Conservation (phyloP, 1,140 invertebrate genomes). For the Agrypnia vestita region DNA sequence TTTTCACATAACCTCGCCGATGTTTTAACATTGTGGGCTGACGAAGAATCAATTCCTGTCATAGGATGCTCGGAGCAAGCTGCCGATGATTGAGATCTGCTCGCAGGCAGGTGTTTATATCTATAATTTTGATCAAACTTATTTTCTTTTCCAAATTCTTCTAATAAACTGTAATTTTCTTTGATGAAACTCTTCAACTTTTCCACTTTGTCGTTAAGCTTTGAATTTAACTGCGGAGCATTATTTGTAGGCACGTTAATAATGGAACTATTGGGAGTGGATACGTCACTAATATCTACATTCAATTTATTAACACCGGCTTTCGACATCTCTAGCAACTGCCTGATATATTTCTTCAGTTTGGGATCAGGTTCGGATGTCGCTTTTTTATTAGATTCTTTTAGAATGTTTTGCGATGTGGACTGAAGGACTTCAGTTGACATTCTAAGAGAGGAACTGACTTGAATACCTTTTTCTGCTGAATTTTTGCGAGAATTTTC, state of each 20-base stretch:
- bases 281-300: constrained; percentile 71
- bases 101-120: constrained; percentile 33
- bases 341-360: constrained; percentile 71
- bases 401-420: background rate
- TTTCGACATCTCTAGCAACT: constrained; percentile 71
- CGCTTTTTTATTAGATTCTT: constrained; percentile 20
- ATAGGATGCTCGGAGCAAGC: background rate
- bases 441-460: constrained; percentile 63
- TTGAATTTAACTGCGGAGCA: constrained; percentile 61
- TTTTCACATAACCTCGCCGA: constrained; percentile 8
- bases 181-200: constrained; percentile 63
- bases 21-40: background rate
- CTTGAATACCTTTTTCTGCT: constrained; percentile 51
- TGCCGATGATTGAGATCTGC: background rate
- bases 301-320: constrained; percentile 70
- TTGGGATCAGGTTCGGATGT: constrained; percentile 56
- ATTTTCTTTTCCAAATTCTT: constrained; percentile 54
- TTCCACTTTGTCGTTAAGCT: constrained; percentile 66
- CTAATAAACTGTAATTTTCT: constrained; percentile 64
- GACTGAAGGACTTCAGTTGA: constrained; percentile 29
- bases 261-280: constrained; percentile 72
- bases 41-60: background rate
- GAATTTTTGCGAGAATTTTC: background rate
- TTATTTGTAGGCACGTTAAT: constrained; percentile 67
- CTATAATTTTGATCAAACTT: constrained; percentile 43